Evolutionary conservation across 2,888 invertebrate species (phyloP), one percentile per base, ranked within the genome.

Genomic region (Troilus luridus): DNA sequence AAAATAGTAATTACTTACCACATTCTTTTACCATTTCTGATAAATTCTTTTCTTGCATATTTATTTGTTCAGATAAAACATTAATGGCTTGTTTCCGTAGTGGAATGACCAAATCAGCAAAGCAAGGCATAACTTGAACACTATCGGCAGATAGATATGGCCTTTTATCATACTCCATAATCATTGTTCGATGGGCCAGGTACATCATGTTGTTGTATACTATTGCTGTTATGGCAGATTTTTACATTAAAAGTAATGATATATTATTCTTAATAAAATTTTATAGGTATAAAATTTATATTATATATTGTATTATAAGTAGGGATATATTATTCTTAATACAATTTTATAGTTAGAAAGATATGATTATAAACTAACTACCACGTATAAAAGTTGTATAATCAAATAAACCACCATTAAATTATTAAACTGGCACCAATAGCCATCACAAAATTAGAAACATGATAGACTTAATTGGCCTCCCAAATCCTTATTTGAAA

Each of bases 131-230:
- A 9, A 27, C 58, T 56, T 81, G 41, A 58, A 85, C 81, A 60
- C 58, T 90, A 41, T 59, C 54, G 3, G 56, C 59, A 19, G 60
- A 88, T 21, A 62, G 62, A 24, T 88, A 58, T 60, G 91, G 62
- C 56, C 67, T 91, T 59, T 88, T 88, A 10, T 91, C 85, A 62
- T 88, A 85, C 59, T 91, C 96, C 93, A 97, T 94, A 0, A 96
- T 95, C 91, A 96, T 95, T 91, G 97, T 94, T 93, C 96, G 95
- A 94, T 98, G 97, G 0, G 97, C 96, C 19, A 99, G 95, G 93
- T 96, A 98, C 96, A 97, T 96, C 94, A 98, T 98, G 94, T 99
- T 98, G 95, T 99, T 99, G 94, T 98, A 96, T 93, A 97, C 97
- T 58, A 98, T 94, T 11, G 97, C 91, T 91, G 88, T 72, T 24